Conservation (phyloP, 2,797 vertebrate genomes). For the Tamandua tetradactyla region DNA sequence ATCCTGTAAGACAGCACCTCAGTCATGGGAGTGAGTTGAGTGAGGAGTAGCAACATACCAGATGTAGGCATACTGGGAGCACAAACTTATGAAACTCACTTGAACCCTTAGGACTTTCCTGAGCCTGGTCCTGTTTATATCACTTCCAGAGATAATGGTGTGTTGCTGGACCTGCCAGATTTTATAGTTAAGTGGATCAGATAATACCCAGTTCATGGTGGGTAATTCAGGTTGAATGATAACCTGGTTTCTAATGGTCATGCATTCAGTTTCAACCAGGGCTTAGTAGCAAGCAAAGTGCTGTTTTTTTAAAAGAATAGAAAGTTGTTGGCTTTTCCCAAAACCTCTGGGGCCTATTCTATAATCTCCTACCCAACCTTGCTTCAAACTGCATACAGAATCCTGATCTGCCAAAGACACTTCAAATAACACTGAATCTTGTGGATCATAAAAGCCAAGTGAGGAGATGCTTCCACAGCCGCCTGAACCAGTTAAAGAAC, state of each 20-base stretch:
- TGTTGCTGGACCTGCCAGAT: neutral
- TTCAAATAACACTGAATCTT: neutral
- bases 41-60: neutral
- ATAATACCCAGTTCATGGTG: neutral
- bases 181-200: neutral
- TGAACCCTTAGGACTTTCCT: neutral
- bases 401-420: neutral
- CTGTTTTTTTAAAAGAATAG: constrained; percentile 2
- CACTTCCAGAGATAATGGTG: neutral
- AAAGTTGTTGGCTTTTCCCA: neutral
- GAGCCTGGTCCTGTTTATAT: neutral
- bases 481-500: neutral
- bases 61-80: neutral
- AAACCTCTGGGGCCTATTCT: neutral
- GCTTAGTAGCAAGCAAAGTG: neutral
- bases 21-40: neutral
- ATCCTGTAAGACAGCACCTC: neutral
- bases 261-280: neutral
- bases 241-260: neutral
- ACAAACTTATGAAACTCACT: neutral
- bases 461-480: neutral
- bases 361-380: neutral
- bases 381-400: neutral
- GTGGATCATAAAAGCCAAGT: neutral
- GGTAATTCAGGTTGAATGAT: neutral